Base-by-base conservation (phyloP, 1,140 invertebrate genomes). In the Physella acuta region DNA sequence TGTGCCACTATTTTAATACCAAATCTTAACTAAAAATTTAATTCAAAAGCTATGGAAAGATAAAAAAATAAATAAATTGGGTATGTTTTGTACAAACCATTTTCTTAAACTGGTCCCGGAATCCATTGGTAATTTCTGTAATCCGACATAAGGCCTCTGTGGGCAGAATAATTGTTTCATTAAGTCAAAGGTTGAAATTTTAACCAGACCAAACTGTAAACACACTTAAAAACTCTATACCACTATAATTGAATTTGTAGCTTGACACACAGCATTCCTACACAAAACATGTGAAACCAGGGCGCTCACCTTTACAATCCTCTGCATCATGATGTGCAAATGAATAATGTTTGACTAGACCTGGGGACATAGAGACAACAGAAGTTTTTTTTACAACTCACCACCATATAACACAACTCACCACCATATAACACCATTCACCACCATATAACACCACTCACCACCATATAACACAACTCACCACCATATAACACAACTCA, bases 331-430 rank as follows among this genome's bases (percentile, higher is more conserved):
- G 87, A 81, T 93, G 91, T 78, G 90, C 89, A 55, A 89, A 87
- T n/a, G 88, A 87, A 83, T 93, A 93, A 84, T 92, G 89, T 76
- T 91, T 90, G 61, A 92, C 87, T 68, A 94, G 83, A 71, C 89
- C 91, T 92, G 68, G 24, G 84, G 84, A 63, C 16, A 64, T 5
- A 30, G 28, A 52, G 91, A 62, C 24, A 84, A 83, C 34, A 68
- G 63, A 72, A 70, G 68, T 64, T 8, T 44, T n/a, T n/a, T n/a
- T n/a, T n/a, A n/a, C n/a, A n/a, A n/a, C n/a, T n/a, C n/a, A n/a
- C n/a, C n/a, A n/a, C n/a, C n/a, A n/a, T n/a, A n/a, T n/a, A n/a
- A n/a, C n/a, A n/a, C n/a, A n/a, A n/a, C n/a, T n/a, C n/a, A n/a
- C n/a, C n/a, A n/a, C n/a, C n/a, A n/a, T n/a, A n/a, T n/a, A n/a